Evolutionary conservation across 1,140 invertebrate genomes (phyloP).

Genomic region (Drosophila parabipectinata): DNA sequence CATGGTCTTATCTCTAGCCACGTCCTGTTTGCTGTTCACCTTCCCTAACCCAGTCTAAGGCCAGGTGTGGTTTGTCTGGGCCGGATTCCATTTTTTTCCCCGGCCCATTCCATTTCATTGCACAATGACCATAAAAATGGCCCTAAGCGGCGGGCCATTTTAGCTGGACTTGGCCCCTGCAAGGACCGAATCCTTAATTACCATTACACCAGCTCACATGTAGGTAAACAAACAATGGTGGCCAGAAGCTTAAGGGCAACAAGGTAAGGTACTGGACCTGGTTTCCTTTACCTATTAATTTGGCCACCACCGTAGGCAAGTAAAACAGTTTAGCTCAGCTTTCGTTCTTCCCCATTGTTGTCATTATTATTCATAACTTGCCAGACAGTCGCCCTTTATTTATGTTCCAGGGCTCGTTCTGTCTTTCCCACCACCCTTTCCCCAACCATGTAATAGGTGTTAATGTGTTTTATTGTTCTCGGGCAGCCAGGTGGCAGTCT

Average conservation of each 20-base stretch:
- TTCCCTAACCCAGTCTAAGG: not conserved
- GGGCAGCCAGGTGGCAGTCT: conserved; percentile 39
- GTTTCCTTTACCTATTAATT: not conserved
- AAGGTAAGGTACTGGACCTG: too few relatives aligned
- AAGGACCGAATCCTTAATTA: conserved; percentile 69
- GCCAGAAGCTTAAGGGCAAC: not conserved
- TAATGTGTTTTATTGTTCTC: conserved; percentile 73
- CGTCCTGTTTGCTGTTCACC: conserved; percentile 20
- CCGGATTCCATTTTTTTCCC: conserved; percentile 8
- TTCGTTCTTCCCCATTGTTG: conserved; percentile 41
- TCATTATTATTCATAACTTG: conserved; percentile 80
- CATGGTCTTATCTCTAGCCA: conserved; percentile 57
- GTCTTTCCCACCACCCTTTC: too few relatives aligned
- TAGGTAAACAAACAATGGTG: not conserved
- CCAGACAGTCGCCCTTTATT: conserved; percentile 74
- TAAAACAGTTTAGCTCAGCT: conserved; percentile 37
- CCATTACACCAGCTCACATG: conserved; percentile 44
- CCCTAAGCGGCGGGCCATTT: conserved; percentile 58
- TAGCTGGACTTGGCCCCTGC: conserved; percentile 46
- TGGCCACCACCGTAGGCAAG: conserved; percentile 10
- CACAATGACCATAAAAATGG: conserved; percentile 76
- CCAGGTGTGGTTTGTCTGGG: conserved; percentile 41
- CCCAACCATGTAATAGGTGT: conserved; percentile 58
- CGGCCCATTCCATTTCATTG: conserved; percentile 49
- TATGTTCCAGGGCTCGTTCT: conserved; percentile 28